phyloP scores from a whole-genome alignment of 2,797 vertebrate genomes.

The Gouania willdenowi region DNA sequence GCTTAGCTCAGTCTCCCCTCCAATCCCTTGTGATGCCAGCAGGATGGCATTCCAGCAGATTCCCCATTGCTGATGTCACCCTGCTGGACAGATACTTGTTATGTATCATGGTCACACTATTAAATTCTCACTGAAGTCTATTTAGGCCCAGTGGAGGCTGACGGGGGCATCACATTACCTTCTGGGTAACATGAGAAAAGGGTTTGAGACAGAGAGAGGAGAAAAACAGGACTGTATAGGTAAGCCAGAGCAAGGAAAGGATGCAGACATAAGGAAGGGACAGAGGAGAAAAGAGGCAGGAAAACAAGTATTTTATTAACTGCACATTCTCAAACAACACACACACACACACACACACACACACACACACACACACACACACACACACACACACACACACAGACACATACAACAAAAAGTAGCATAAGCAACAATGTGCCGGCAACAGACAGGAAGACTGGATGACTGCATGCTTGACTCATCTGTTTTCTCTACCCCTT shows the following conservation, averaged over 20 bases:
- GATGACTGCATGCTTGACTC: slow-evolving; percentile 75
- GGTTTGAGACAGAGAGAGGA: not conserved
- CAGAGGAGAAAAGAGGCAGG: not conserved
- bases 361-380: slow-evolving; percentile 9
- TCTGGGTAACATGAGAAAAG: slow-evolving; percentile 56
- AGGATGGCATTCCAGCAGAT: slow-evolving; percentile 70
- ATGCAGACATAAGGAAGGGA: slow-evolving; percentile 1
- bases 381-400: slow-evolving; percentile 5
- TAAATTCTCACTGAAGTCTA: slow-evolving; percentile 78
- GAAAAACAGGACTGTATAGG: not conserved
- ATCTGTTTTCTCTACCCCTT: slow-evolving; percentile 72
- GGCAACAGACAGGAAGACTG: slow-evolving; percentile 54
- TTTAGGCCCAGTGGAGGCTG: slow-evolving; percentile 71
- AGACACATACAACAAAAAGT: slow-evolving; percentile 1
- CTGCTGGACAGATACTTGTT: slow-evolving; percentile 75
- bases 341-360: slow-evolving; percentile 7
- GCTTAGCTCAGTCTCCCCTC: slow-evolving; percentile 12
- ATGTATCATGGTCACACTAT: slow-evolving; percentile 82
- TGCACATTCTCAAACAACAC: slow-evolving; percentile 6
- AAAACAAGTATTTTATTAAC: slow-evolving; percentile 1
- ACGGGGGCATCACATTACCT: slow-evolving; percentile 65
- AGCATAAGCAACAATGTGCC: slow-evolving; percentile 38
- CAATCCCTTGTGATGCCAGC: slow-evolving; percentile 36
- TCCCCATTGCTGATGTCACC: slow-evolving; percentile 76
- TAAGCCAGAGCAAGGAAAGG: slow-evolving; percentile 1